Conservation (phyloP, 2,888 invertebrate species). For the Torymus tubicola region DNA sequence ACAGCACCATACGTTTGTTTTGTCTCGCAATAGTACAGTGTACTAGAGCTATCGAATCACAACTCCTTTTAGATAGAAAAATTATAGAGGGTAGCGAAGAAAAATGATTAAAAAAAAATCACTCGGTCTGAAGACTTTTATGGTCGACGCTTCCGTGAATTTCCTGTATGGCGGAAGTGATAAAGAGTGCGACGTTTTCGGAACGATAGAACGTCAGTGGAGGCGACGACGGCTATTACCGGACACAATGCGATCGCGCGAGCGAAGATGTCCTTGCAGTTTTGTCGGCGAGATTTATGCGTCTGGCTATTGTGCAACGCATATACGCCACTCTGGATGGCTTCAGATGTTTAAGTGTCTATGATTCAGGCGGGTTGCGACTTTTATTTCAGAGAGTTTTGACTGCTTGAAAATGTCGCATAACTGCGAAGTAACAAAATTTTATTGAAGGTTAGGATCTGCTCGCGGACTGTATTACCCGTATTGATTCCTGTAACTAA, state of each 20-base stretch:
- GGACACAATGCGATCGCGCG: slow-evolving; percentile 25
- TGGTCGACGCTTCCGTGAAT: background rate
- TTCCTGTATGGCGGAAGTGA: slow-evolving; percentile 19
- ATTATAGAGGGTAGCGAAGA: no score
- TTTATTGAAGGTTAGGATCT: no score
- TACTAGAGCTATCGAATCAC: no score
- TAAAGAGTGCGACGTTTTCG: slow-evolving; percentile 21
- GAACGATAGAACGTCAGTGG: background rate
- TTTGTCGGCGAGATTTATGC: background rate
- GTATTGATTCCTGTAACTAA: no score
- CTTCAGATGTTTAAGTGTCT: slow-evolving; percentile 23
- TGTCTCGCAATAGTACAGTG: no score
- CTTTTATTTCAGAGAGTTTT: background rate
- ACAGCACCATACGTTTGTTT: no score
- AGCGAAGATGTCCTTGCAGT: background rate
- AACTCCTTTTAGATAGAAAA: no score
- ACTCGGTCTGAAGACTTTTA: no score
- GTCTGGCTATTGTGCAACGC: background rate
- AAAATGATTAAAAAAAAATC: no score
- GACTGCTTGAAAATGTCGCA: background rate
- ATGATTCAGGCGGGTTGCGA: slow-evolving; percentile 2
- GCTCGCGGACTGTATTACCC: no score
- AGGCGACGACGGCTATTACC: slow-evolving; percentile 1
- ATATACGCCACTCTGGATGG: no score
- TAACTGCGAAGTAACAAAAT: no score